These are phyloP conservation scores for Gymnobelideus leadbeateri DNA, from an alignment of 2,113 vertebrate genomes.

Conservation along the genomic window DNA sequence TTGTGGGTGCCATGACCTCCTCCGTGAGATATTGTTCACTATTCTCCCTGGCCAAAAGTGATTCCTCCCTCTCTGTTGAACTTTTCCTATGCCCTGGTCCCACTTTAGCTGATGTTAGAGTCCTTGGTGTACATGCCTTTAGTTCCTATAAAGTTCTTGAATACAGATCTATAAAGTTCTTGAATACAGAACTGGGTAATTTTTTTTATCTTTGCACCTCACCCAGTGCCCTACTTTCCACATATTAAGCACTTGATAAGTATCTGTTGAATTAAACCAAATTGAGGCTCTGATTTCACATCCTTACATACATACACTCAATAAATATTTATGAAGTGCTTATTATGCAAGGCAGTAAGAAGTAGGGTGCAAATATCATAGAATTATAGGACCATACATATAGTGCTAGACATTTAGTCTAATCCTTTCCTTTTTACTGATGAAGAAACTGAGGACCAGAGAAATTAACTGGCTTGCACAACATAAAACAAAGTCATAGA, in stretches of 20 bases:
- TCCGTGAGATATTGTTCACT: not conserved
- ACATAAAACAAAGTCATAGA: not conserved
- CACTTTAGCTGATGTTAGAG: not conserved
- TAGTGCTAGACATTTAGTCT: not conserved
- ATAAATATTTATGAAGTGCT: not conserved
- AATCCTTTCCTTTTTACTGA: not conserved
- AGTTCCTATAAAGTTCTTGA: not conserved
- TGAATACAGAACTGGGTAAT: not conserved
- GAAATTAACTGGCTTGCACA: not conserved
- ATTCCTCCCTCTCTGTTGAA: not conserved
- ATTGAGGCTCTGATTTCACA: not conserved
- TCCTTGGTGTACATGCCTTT: not conserved
- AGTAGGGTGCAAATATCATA: not conserved
- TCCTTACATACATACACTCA: not conserved
- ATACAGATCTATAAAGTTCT: not conserved
- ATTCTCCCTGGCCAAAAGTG: not conserved
- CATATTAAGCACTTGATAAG: not conserved
- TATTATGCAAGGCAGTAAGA: not conserved
- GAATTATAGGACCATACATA: not conserved
- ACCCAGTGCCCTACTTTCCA: not conserved
- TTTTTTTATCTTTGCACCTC: not conserved
- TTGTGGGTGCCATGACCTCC: not conserved
- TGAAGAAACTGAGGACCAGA: not conserved
- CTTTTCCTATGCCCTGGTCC: not conserved
- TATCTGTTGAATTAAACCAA: not conserved